These are phyloP conservation scores for Spatula clypeata DNA, from an alignment of 2,797 vertebrate genomes.

Conservation along the genomic window DNA sequence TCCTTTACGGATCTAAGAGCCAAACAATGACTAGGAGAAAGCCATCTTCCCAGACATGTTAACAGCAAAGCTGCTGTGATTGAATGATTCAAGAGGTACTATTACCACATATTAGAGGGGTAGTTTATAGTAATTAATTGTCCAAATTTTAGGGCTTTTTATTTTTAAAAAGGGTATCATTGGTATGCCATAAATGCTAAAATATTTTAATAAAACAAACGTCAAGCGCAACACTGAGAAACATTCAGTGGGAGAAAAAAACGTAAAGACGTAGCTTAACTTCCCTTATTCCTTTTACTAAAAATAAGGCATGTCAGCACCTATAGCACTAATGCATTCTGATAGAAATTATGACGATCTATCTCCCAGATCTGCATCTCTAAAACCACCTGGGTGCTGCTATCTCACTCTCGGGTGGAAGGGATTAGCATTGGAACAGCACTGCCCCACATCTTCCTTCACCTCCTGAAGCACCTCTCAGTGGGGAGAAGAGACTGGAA, in stretches of 20 bases:
- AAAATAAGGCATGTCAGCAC: not conserved
- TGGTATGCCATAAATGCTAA: not conserved
- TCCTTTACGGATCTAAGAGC: not conserved
- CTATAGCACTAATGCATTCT: not conserved
- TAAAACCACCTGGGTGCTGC: not conserved
- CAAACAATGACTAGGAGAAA: not conserved
- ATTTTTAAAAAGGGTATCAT: not conserved
- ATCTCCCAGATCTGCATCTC: not conserved
- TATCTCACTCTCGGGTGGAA: accelerated
- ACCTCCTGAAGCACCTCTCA: not conserved
- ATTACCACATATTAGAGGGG: not conserved
- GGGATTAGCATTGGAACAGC: not conserved
- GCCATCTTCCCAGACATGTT: not conserved
- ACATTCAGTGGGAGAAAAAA: accelerated
- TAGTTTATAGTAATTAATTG: not conserved
- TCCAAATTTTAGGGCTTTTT: not conserved
- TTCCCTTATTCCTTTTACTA: not conserved
- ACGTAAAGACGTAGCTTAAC: not conserved
- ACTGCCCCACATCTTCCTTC: not conserved
- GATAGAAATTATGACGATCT: not conserved
- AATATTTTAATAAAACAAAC: not conserved
- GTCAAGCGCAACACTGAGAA: not conserved
- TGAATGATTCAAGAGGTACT: not conserved
- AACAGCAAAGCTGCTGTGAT: not conserved
- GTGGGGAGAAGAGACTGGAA: not conserved